A percentile compares a stretch with the other conserved stretches of the same genome.
Evolutionary conservation across 2,888 invertebrate species (phyloP).

Genomic region (Blastobasis lacticolella): DNA sequence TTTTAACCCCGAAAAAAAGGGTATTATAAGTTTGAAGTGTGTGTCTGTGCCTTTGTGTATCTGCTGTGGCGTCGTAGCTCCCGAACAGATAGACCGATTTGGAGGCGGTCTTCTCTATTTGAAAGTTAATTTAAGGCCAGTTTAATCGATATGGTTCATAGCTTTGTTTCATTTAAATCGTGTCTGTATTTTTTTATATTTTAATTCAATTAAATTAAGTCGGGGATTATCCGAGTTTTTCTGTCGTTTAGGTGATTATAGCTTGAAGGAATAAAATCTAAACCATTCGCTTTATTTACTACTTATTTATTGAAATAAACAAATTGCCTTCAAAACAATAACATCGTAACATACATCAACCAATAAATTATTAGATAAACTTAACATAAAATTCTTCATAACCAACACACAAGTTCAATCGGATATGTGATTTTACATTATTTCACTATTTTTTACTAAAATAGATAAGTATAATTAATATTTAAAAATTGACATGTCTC

Average conservation of each 20-base stretch:
- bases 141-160: not conserved
- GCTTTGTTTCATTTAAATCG: too few species aligned
- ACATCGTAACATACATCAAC: conserved; percentile 2
- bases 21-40: too few species aligned
- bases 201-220: too few species aligned
- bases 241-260: not conserved
- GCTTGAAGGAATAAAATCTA: conserved; percentile 1
- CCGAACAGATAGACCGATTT: too few species aligned
- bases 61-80: too few species aligned
- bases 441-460: not conserved
- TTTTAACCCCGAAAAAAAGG: too few species aligned
- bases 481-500: not conserved
- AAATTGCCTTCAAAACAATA: conserved; percentile 5
- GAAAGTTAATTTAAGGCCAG: not conserved
- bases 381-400: not conserved
- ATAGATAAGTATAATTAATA: not conserved
- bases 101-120: too few species aligned
- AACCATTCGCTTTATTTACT: conserved; percentile 8
- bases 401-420: not conserved
- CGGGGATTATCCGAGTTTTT: too few species aligned
- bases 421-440: conserved; percentile 3
- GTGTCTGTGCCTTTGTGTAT: too few species aligned
- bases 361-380: conserved; percentile 1
- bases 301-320: conserved; percentile 18
- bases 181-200: too few species aligned